Evolutionary conservation across 2,113 vertebrate species (phyloP).

Genomic region (Xenopus tropicalis): UCB_Xtro_10.0 CM004448.2:38283501-38284000

Average conservation of each 20-base stretch:
- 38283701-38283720: constrained; percentile 68
- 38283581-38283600: constrained; percentile 39
- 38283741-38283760: constrained; percentile 62
- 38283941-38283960: constrained; percentile 75
- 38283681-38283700: constrained; percentile 57
- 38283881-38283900: constrained; percentile 78
- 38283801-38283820: constrained; percentile 75
- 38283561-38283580: constrained; percentile 46
- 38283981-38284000: constrained; percentile 71
- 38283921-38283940: constrained; percentile 72
- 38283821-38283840: constrained; percentile 71
- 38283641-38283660: constrained; percentile 39
- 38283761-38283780: constrained; percentile 72
- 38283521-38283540: too few relatives aligned
- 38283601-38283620: constrained; percentile 23
- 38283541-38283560: too few relatives aligned
- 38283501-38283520: too few relatives aligned
- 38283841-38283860: constrained; percentile 72
- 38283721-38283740: constrained; percentile 57
- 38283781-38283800: constrained; percentile 73
- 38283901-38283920: constrained; percentile 75
- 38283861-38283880: constrained; percentile 78
- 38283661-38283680: constrained; percentile 44
- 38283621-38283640: constrained; percentile 47
- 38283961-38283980: constrained; percentile 60